Evolutionary conservation across 2,797 vertebrate genomes (phyloP).

Genomic region (Rhinella marina): DNA sequence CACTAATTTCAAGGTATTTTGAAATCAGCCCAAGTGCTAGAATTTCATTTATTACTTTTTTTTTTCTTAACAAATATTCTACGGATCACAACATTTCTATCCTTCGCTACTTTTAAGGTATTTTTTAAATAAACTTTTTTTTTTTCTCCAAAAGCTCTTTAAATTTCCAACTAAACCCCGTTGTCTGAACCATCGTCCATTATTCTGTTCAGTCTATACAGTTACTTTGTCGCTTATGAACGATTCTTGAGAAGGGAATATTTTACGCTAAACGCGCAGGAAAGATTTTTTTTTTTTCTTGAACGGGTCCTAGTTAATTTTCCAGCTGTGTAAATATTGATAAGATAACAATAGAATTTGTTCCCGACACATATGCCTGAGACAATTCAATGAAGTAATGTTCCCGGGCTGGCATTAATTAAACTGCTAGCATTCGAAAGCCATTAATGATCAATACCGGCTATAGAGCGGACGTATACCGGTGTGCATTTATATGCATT

Average conservation of each 20-base stretch:
- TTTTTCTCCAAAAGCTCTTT: not conserved
- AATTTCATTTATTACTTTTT: constrained; percentile 8
- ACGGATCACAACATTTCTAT: constrained; percentile 20
- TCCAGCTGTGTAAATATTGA: constrained; percentile 63
- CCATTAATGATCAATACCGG: constrained; percentile 58
- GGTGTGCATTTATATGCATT: constrained; percentile 45
- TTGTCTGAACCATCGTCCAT: not conserved
- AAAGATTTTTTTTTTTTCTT: constrained; percentile 43
- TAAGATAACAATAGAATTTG: constrained; percentile 62
- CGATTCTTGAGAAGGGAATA: constrained; percentile 1
- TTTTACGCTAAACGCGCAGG: constrained; percentile 28
- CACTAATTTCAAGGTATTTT: constrained; percentile 36
- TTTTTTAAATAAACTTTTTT: constrained; percentile 14
- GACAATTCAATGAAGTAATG: constrained; percentile 51
- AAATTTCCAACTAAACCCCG: not conserved
- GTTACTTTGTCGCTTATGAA: constrained; percentile 17
- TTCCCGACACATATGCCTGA: constrained; percentile 47
- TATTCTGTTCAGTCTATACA: not conserved
- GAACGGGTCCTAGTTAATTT: constrained; percentile 42
- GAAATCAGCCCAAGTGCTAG: constrained; percentile 25
- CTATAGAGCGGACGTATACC: constrained; percentile 26
- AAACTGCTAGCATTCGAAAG: constrained; percentile 48
- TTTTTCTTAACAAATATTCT: constrained; percentile 25
- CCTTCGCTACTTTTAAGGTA: not conserved
- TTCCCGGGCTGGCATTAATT: constrained; percentile 54